Percentiles rank a stretch among this genome's conserved stretches.
These are phyloP conservation scores for Nannoperca australis DNA, from an alignment of 2,797 vertebrate species.

Conservation along the genomic window DNA sequence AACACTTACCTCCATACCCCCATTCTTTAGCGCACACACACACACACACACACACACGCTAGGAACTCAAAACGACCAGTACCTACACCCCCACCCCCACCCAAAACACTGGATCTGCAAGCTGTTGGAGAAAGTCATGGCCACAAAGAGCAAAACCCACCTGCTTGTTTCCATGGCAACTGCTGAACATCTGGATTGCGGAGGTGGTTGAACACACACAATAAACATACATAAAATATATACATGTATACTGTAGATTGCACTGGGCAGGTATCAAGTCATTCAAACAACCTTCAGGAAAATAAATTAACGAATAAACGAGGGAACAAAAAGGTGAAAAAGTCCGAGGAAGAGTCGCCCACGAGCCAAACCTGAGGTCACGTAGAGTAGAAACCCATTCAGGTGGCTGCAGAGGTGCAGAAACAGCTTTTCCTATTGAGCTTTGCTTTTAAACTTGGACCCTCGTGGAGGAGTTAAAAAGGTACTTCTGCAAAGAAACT, in stretches of 20 bases:
- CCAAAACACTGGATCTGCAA: conserved; percentile 57
- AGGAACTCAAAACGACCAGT: conserved; percentile 41
- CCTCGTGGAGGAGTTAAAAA: conserved; percentile 3
- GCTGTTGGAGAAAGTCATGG: conserved; percentile 54
- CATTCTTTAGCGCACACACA: conserved; percentile 8
- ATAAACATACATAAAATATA: conserved; percentile 1
- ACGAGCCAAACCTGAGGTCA: conserved; percentile 31
- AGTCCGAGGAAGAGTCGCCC: not conserved
- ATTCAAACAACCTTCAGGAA: conserved; percentile 44
- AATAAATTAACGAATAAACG: conserved; percentile 10
- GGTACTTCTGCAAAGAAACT: conserved; percentile 23
- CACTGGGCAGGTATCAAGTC: conserved; percentile 41
- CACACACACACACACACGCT: conserved; percentile 24
- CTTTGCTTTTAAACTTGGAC: conserved; percentile 38
- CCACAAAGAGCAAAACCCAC: conserved; percentile 59
- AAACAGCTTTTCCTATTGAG: not conserved
- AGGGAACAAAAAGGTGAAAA: not conserved
- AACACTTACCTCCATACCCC: conserved; percentile 77
- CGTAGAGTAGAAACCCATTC: not conserved
- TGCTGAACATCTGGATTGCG: conserved; percentile 62
- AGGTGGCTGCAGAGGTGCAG: not conserved
- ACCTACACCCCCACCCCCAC: conserved; percentile 14
- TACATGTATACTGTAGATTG: conserved; percentile 34
- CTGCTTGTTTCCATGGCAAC: conserved; percentile 70
- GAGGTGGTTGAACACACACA: conserved; percentile 21